Evolutionary conservation across 2,888 invertebrate species (phyloP), one percentile per base, ranked within the genome.

Genomic region (Mythimna ferrago): DNA sequence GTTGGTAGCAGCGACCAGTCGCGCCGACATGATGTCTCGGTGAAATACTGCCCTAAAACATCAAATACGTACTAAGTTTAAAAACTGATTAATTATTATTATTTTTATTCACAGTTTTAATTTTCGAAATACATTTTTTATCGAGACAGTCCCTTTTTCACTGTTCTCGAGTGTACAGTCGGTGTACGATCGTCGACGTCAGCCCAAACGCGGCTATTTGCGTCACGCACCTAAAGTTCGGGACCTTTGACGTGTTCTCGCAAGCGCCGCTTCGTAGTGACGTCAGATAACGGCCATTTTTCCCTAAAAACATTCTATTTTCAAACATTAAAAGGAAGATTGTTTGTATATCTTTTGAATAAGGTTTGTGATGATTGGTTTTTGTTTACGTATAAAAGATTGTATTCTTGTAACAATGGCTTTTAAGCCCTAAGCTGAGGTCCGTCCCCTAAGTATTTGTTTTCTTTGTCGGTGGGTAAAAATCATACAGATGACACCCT

Each of bases 171-270:
- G 2, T 38, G 9, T 58, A 57, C 1, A 41, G 11, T 71, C 56
- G 10, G 38, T 57, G 51, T 66, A 76, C 53, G 26, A 41, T 62
- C n/a, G 11, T 35, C 21, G 54, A 69, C 75, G 69, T 70, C 66
- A 81, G 62, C 14, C 14, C 44, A 3, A 78, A 75, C 68, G 77
- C 73, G 26, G 65, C 21, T 48, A 60, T 64, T 57, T 72, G 60
- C 81, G 81, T 81, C 81, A 81, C 68, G 61, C 41, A 62, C 54
- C 48, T 21, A 6, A 64, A 69, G 35, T 78, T 81, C 60, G 57
- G 58, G 58, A 64, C 74, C 71, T 78, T 69, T 74, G 68, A 74
- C 74, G 74, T 67, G 41, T 38, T 71, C 56, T 21, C 54, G 26
- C 62, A 41, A 54, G 11, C 41, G 56, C 57, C 56, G 63, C 38